Evolutionary conservation across 2,797 vertebrate genomes (phyloP).

Genomic region (Euphonia xanthogaster): DNA sequence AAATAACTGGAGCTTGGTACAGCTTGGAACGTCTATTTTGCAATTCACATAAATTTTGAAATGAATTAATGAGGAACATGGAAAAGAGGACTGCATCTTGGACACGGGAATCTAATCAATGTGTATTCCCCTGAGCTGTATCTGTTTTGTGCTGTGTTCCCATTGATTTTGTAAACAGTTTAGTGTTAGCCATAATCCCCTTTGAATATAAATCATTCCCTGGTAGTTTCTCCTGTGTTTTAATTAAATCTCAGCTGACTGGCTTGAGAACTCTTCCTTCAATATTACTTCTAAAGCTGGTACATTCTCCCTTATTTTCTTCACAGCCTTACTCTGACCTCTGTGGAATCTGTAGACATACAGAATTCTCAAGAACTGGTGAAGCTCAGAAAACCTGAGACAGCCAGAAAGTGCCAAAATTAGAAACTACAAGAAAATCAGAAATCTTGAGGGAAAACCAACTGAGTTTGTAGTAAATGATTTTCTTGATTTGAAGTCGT

Average conservation of each 20-base stretch:
- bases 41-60: neutral
- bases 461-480: neutral
- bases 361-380: neutral
- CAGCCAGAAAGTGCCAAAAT: neutral
- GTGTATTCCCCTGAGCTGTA: neutral
- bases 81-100: neutral
- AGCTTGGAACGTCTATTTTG: neutral
- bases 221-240: neutral
- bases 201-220: slow-evolving; percentile 35
- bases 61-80: slow-evolving; percentile 29
- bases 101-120: neutral
- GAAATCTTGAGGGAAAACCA: neutral
- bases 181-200: neutral
- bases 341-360: neutral
- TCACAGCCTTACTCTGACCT: neutral
- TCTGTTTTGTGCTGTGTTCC: slow-evolving; percentile 22
- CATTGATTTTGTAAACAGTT: slow-evolving; percentile 35
- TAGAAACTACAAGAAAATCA: neutral
- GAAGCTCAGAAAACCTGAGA: neutral
- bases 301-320: neutral
- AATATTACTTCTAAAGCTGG: neutral
- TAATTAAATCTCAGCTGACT: slow-evolving; percentile 31
- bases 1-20: slow-evolving; percentile 29
- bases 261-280: neutral
- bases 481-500: neutral